A percentile compares a stretch with the other conserved stretches of the same genome.
Evolutionary conservation across 2,113 vertebrate species (phyloP).

Genomic region (Corythornis cristatus): DNA sequence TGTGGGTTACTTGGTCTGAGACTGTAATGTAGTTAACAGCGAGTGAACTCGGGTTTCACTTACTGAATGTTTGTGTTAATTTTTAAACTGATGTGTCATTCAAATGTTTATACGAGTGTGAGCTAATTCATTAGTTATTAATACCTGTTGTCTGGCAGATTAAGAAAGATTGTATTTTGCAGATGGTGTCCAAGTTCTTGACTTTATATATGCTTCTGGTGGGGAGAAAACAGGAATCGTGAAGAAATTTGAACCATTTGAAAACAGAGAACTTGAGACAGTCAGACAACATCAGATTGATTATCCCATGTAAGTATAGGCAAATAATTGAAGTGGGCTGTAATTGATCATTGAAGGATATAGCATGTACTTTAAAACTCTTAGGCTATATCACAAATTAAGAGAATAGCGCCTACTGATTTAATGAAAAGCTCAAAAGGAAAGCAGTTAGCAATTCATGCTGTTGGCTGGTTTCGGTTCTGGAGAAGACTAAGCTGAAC

Average conservation of each 20-base stretch:
- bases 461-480: neutral
- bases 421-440: neutral
- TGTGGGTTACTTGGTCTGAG: neutral
- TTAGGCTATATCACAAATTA: neutral
- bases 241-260: conserved; percentile 83
- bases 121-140: neutral
- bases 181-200: conserved; percentile 82
- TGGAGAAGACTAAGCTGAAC: neutral
- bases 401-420: neutral
- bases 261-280: conserved; percentile 82
- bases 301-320: conserved; percentile 83
- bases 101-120: neutral
- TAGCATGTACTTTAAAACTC: neutral
- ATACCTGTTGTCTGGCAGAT: neutral
- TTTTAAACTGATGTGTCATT: neutral
- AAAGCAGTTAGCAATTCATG: neutral
- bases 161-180: conserved; percentile 44
- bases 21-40: neutral
- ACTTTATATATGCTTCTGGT: conserved; percentile 86
- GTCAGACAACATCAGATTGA: conserved; percentile 75
- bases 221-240: conserved; percentile 86
- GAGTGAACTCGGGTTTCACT: neutral
- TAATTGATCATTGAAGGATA: neutral
- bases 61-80: neutral
- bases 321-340: neutral